These are phyloP conservation scores for Danio aesculapii DNA, from an alignment of 2,797 vertebrate species.

Conservation along the genomic window DNA sequence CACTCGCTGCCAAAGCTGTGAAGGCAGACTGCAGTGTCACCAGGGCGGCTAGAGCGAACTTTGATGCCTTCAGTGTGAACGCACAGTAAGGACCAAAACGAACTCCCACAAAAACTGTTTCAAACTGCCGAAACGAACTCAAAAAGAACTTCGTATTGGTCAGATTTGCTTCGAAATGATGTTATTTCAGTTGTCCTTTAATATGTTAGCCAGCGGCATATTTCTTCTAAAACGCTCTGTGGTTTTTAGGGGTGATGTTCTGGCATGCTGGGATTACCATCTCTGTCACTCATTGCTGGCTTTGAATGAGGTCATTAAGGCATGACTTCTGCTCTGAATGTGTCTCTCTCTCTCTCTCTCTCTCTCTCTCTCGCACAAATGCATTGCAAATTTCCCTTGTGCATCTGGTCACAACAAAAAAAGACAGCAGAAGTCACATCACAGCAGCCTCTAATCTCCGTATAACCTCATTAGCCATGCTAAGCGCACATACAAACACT, in stretches of 20 bases:
- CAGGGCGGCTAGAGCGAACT: too few species aligned
- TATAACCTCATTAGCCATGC: constrained; percentile 15
- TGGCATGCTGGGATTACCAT: constrained; percentile 36
- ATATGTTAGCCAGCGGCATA: constrained; percentile 12
- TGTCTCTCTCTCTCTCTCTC: constrained; percentile 12
- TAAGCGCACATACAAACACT: constrained; percentile 7
- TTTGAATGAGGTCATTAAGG: constrained; percentile 37
- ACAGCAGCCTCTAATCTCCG: neutral
- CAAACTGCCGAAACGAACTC: too few species aligned
- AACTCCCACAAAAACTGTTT: too few species aligned
- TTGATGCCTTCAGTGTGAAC: too few species aligned
- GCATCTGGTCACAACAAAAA: neutral
- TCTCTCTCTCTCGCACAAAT: constrained; percentile 2
- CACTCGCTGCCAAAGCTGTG: too few species aligned
- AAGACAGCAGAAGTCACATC: neutral
- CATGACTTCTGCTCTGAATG: constrained; percentile 15
- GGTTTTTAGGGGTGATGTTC: constrained; percentile 20
- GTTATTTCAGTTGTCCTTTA: too few species aligned
- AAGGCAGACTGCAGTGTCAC: too few species aligned
- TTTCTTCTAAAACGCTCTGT: neutral
- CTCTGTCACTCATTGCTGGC: constrained; percentile 18
- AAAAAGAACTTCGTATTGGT: too few species aligned
- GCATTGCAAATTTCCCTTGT: neutral
- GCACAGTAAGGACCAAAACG: too few species aligned
- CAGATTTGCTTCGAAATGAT: too few species aligned